Percentiles rank a stretch among this genome's conserved stretches.
Conservation (phyloP, 1,140 invertebrate species). For the Trinorchestia longiramus region DNA sequence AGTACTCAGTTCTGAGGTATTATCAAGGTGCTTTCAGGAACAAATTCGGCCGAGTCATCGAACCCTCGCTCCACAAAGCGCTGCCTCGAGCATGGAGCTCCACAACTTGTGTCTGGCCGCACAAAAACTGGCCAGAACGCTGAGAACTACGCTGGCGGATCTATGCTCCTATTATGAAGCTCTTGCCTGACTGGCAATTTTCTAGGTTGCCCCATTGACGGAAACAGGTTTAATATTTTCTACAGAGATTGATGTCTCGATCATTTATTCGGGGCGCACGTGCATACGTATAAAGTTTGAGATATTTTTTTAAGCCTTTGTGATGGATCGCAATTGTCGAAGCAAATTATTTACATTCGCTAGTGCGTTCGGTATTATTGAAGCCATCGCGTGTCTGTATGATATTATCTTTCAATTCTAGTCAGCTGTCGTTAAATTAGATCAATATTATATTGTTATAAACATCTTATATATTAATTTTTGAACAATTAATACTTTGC, state of each 20-base stretch:
- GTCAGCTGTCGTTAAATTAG: no score
- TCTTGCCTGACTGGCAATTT: neutral
- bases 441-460: no score
- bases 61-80: neutral
- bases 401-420: no score
- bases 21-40: neutral
- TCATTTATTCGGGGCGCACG: neutral
- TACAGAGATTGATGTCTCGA: no score
- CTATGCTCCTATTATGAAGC: neutral
- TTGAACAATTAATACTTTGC: no score
- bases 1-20: neutral
- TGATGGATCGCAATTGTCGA: no score
- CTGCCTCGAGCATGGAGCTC: neutral
- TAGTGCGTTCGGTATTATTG: no score
- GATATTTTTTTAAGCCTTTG: no score
- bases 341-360: no score
- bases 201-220: neutral
- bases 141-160: neutral
- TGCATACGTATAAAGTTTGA: no score
- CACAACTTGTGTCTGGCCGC: neutral
- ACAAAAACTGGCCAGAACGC: neutral
- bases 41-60: neutral
- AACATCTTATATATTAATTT: no score
- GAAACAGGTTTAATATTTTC: neutral
- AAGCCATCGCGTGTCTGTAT: no score